Conservation (phyloP, 2,888 invertebrate species). For the Habrosyne pyritoides region DNA sequence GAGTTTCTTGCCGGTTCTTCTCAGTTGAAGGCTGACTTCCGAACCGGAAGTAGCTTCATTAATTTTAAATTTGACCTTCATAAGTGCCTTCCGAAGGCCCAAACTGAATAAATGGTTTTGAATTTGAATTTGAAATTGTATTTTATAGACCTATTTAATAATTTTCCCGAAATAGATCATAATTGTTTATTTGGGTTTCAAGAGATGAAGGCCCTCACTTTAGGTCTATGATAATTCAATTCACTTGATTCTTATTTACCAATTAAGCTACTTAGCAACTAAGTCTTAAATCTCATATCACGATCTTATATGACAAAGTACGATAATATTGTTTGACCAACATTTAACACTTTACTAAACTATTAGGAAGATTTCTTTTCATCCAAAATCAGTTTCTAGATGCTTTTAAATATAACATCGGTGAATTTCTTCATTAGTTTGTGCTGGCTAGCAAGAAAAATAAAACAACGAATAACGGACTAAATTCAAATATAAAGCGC, state of each 20-base stretch:
- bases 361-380: conserved; percentile 19
- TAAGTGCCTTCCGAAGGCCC: no score
- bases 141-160: no score
- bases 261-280: conserved; percentile 24
- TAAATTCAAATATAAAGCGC: not conserved
- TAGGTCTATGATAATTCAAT: not conserved
- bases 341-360: conserved; percentile 22
- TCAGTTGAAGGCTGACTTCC: no score
- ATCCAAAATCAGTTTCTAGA: conserved; percentile 9
- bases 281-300: conserved; percentile 37
- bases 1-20: no score
- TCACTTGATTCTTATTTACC: not conserved
- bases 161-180: not conserved
- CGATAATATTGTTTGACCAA: conserved; percentile 15
- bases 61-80: no score
- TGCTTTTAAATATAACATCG: not conserved
- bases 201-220: not conserved
- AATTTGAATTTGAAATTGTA: not conserved
- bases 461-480: not conserved
- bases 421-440: not conserved
- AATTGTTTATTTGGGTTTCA: not conserved
- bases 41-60: no score
- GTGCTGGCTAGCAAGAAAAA: not conserved
- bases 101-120: no score
- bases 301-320: conserved; percentile 20